phyloP scores from a whole-genome alignment of 2,888 invertebrate species.

The Lochmaea crataegi region DNA sequence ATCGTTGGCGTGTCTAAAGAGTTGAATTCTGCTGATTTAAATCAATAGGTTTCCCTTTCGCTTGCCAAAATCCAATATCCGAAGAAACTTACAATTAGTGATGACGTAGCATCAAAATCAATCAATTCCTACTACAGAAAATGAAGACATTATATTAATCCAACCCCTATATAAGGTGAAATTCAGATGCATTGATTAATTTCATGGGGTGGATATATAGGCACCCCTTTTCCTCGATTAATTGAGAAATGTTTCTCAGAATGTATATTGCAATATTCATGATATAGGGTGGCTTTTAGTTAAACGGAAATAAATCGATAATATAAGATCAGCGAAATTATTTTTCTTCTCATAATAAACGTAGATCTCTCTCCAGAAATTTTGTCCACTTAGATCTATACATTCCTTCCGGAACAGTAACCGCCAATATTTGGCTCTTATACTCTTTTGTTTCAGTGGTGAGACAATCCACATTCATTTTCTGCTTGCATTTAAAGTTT shows the following conservation, averaged over 20 bases:
- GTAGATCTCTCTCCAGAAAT: too few species aligned
- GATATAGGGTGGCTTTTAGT: slow-evolving; percentile 22
- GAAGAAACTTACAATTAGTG: slow-evolving; percentile 44
- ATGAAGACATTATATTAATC: slow-evolving; percentile 56
- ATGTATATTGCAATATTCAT: slow-evolving; percentile 34
- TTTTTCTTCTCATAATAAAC: not conserved
- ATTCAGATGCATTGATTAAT: slow-evolving; percentile 56
- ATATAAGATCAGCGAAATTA: slow-evolving; percentile 17
- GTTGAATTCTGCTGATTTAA: slow-evolving; percentile 10
- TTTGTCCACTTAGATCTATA: too few species aligned
- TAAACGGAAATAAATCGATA: slow-evolving; percentile 30
- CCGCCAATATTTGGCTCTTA: too few species aligned
- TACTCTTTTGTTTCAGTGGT: too few species aligned
- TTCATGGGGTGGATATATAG: slow-evolving; percentile 44
- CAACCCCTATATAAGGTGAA: slow-evolving; percentile 52
- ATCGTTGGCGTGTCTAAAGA: too few species aligned
- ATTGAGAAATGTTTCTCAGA: slow-evolving; percentile 42
- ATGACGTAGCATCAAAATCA: slow-evolving; percentile 52
- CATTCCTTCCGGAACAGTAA: too few species aligned
- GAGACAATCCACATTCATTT: too few species aligned
- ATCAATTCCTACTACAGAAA: slow-evolving; percentile 55
- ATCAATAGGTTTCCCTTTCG: slow-evolving; percentile 45
- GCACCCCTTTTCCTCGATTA: slow-evolving; percentile 42
- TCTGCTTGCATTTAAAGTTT: too few species aligned
- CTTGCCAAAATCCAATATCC: slow-evolving; percentile 41